These are phyloP conservation scores for Lasioglossum leucozonium DNA, from an alignment of 2,888 invertebrate species.

Conservation along the genomic window DNA sequence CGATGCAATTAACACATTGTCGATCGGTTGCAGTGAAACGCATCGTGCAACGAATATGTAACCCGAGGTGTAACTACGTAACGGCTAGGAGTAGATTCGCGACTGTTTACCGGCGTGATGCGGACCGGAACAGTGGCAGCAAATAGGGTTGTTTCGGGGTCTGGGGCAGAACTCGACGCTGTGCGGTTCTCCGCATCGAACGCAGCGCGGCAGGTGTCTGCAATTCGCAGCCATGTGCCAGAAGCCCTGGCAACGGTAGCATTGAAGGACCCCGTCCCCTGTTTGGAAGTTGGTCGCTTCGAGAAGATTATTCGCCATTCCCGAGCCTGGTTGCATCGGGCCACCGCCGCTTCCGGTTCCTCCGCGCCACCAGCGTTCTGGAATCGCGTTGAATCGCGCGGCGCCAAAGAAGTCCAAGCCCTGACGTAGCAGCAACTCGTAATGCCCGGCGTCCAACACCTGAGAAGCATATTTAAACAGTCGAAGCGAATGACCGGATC, in stretches of 20 bases:
- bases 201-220: conserved; percentile 85
- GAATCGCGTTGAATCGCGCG: conserved; percentile 83
- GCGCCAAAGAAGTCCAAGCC: conserved; percentile 86
- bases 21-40: too few species aligned
- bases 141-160: conserved; percentile 85
- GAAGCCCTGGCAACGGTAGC: conserved; percentile 86
- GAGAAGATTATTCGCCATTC: conserved; percentile 41
- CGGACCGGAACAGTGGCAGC: conserved; percentile 86
- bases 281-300: conserved; percentile 72
- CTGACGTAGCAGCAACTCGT: conserved; percentile 84
- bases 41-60: too few species aligned
- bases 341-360: conserved; percentile 38
- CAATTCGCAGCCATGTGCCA: conserved; percentile 86
- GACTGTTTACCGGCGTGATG: conserved; percentile 85
- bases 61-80: too few species aligned
- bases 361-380: conserved; percentile 82
- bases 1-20: too few species aligned
- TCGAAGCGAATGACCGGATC: not conserved
- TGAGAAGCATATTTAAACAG: conserved; percentile 62
- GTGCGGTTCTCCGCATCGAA: conserved; percentile 86
- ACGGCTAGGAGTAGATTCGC: not conserved
- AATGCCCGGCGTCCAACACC: conserved; percentile 84
- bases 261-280: conserved; percentile 85
- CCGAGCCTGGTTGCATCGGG: conserved; percentile 48
- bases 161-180: conserved; percentile 85